These are phyloP conservation scores for Sebastes flavidus DNA, from an alignment of 2,797 vertebrate genomes.

Conservation along the genomic window DNA sequence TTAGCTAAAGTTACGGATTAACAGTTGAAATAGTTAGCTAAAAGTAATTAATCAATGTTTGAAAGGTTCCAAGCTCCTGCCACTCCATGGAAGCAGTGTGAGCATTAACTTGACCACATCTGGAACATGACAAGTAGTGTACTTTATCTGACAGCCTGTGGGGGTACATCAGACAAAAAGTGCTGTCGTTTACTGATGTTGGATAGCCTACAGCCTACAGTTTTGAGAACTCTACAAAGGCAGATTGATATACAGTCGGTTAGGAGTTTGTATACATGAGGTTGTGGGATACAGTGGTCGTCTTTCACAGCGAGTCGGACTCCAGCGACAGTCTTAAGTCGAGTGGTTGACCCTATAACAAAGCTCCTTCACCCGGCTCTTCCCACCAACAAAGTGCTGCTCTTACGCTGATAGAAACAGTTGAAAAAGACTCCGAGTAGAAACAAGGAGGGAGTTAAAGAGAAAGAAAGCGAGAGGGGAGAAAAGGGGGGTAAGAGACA, in stretches of 20 bases:
- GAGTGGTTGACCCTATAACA: conserved; percentile 66
- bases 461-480: conserved; percentile 64
- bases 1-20: too few relatives aligned
- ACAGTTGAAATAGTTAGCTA: too few relatives aligned
- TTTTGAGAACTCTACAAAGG: conserved; percentile 3
- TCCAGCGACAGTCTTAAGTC: conserved; percentile 45
- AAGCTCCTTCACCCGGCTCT: conserved; percentile 57
- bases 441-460: conserved; percentile 73
- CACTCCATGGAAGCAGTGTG: not conserved
- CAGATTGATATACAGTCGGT: conserved; percentile 33
- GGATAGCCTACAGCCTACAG: not conserved
- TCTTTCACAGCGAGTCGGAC: conserved; percentile 40
- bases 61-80: not conserved
- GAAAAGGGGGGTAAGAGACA: conserved; percentile 74
- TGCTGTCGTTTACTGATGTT: not conserved
- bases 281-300: conserved; percentile 30
- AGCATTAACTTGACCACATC: not conserved
- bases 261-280: conserved; percentile 56
- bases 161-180: not conserved
- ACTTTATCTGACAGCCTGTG: not conserved
- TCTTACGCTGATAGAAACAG: conserved; percentile 64
- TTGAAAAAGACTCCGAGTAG: conserved; percentile 58
- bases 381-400: conserved; percentile 67
- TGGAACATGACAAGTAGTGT: not conserved
- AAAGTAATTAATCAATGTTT: not conserved